Evolutionary conservation across 2,797 vertebrate species (phyloP), one percentile per base, ranked within the genome.

Genomic region (Tinamus major): DNA sequence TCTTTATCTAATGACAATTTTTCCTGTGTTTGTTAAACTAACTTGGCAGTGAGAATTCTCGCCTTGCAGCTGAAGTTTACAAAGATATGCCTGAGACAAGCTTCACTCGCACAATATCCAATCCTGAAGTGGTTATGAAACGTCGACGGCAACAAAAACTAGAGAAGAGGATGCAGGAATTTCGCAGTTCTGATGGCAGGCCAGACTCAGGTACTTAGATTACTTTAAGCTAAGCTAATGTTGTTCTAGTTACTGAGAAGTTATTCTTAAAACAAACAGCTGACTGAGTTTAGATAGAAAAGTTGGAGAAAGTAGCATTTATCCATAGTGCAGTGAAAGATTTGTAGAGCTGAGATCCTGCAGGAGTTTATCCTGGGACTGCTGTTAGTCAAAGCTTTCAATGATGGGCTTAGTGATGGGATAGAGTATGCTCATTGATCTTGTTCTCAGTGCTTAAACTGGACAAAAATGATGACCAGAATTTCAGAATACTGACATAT

Each of bases 11-110:
- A 75, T 77, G 42, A 21, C 27, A 5, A 6, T 55, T 68, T 75
- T 48, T 76, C 18, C 79, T 59, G 4, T 83, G n/a, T 59, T 55
- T 55, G 53, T 95, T 94, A 46, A 81, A 92, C 24, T 48, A 35
- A 58, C 74, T 81, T 82, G n/a, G 11, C 87, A 99, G 98, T 59
- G 99, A 99, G 96, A 99, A 99, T 96, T 99, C 98, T 27, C 98
- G 98, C 31, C 98, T 99, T 96, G 99, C 99, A 12, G 99, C 99
- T 1, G 99, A 99, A 94, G 99, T 99, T 71, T 99, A 99, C 96
- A 99, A 99, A 96, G 99, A 99, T 97, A 99, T 99, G 99, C 99
- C 99, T 0, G 99, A 99, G 96, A 99, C 99, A 68, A 99, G 99
- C 97, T 99, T 99, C 80, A 99, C 99, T 21, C 97, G 99, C 35